Evolutionary conservation across 2,797 vertebrate species (phyloP).

Genomic region (Sebastes nivosus): DNA sequence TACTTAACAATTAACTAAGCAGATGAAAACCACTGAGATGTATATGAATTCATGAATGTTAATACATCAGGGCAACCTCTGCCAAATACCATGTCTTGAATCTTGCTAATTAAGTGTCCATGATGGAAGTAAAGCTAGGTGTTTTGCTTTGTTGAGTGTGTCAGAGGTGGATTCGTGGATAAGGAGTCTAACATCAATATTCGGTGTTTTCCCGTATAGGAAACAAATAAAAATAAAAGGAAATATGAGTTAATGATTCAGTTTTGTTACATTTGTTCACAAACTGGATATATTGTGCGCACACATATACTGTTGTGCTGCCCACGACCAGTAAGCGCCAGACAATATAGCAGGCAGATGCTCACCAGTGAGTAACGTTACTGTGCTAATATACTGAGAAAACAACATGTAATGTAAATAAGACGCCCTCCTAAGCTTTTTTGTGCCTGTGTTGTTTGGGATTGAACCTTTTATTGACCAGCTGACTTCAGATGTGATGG

Average conservation of each 20-base stretch:
- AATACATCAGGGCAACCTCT: neutral
- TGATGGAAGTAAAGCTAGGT: neutral
- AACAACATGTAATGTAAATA: neutral
- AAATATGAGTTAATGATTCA: neutral
- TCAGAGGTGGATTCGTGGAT: neutral
- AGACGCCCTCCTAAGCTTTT: neutral
- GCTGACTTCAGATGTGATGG: neutral
- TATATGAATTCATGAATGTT: slow-evolving; percentile 27
- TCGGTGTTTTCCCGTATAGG: neutral
- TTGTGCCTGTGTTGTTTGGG: neutral
- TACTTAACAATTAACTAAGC: slow-evolving; percentile 16
- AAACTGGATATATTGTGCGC: neutral
- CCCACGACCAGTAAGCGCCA: too few relatives aligned
- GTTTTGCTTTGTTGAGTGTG: neutral
- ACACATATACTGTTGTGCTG: too few relatives aligned
- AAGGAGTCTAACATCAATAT: neutral
- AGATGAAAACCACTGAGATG: slow-evolving; percentile 19
- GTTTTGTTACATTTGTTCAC: neutral
- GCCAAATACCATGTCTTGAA: neutral
- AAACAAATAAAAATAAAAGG: neutral
- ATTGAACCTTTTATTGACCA: neutral
- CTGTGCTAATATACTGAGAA: neutral
- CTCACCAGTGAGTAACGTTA: neutral
- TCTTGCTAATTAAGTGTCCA: neutral
- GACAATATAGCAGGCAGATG: too few relatives aligned